Conservation (phyloP, 2,797 vertebrate genomes). For the Myripristis murdjan region DNA sequence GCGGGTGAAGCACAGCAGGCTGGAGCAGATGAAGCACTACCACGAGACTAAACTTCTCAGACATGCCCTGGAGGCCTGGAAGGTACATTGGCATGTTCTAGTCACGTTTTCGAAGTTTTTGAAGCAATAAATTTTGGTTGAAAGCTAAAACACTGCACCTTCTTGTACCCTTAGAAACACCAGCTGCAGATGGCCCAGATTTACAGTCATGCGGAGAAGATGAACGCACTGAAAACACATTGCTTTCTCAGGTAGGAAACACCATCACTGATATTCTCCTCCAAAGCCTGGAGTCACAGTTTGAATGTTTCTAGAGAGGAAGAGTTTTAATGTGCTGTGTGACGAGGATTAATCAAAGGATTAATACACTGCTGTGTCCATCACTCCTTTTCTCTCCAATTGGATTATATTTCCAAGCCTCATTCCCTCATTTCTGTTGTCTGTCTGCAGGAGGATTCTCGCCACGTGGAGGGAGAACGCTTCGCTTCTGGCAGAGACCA, state of each 20-base stretch:
- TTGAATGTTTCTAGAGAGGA: too few species aligned
- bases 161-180: constrained; percentile 81
- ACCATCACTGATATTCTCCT: neutral
- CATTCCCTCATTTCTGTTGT: too few species aligned
- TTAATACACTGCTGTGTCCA: too few species aligned
- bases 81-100: constrained; percentile 77
- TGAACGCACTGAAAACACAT: constrained; percentile 66
- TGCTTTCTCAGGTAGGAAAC: constrained; percentile 83
- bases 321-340: too few species aligned
- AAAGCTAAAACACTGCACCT: neutral
- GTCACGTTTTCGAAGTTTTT: neutral
- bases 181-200: constrained; percentile 69
- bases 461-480: constrained; percentile 85
- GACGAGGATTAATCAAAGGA: too few species aligned
- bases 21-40: constrained; percentile 74
- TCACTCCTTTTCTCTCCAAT: too few species aligned
- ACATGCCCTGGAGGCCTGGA: constrained; percentile 83
- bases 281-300: neutral
- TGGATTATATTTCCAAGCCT: neutral
- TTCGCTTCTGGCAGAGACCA: constrained; percentile 47
- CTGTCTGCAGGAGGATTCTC: constrained; percentile 80
- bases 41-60: constrained; percentile 74
- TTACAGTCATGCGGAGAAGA: constrained; percentile 75
- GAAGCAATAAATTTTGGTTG: neutral
- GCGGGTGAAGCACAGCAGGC: constrained; percentile 74